Conservation (phyloP, 30 jellyfish, hydroid and myxozoan species). For the Catostylus mosaicus region DNA sequence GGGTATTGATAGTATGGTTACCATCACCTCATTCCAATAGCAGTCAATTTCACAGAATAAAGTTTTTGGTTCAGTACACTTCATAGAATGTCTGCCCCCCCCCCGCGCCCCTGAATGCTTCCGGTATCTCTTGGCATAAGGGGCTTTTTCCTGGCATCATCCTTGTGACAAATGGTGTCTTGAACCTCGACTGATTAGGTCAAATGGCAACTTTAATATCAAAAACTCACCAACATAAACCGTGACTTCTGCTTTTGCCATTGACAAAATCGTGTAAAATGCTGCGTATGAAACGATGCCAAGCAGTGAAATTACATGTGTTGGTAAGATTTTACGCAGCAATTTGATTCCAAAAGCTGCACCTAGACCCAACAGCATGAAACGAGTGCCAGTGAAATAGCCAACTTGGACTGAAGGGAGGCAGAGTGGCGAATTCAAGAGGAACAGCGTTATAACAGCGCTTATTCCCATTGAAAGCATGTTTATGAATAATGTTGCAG, state of each 20-base stretch:
- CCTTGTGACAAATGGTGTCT: too few species aligned
- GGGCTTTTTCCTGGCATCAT: too few species aligned
- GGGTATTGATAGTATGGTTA: too few species aligned
- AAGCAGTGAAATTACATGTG: slow-evolving; percentile 1
- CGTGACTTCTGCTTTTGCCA: slow-evolving; percentile 14
- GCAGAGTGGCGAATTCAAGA: slow-evolving; percentile 81
- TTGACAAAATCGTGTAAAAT: slow-evolving; percentile 23
- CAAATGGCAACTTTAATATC: too few species aligned
- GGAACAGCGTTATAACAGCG: slow-evolving; percentile 39
- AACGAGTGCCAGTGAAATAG: slow-evolving; percentile 67
- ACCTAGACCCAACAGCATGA: slow-evolving; percentile 75
- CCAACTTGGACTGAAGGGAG: slow-evolving; percentile 72
- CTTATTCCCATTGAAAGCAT: slow-evolving; percentile 52
- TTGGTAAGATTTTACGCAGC: slow-evolving; percentile 25
- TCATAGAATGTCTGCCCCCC: too few species aligned
- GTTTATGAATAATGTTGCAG: slow-evolving; percentile 45
- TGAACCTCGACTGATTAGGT: too few species aligned
- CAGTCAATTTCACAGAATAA: too few species aligned
- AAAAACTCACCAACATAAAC: slow-evolving; percentile 47
- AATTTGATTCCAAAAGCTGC: slow-evolving; percentile 71
- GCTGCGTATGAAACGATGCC: slow-evolving; percentile 61
- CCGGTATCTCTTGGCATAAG: too few species aligned
- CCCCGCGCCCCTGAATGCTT: too few species aligned
- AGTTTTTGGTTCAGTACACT: too few species aligned
- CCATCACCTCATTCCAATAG: too few species aligned